Evolutionary conservation across 2,113 vertebrate genomes (phyloP).

Genomic region (Petrocephalus zakoni): DNA sequence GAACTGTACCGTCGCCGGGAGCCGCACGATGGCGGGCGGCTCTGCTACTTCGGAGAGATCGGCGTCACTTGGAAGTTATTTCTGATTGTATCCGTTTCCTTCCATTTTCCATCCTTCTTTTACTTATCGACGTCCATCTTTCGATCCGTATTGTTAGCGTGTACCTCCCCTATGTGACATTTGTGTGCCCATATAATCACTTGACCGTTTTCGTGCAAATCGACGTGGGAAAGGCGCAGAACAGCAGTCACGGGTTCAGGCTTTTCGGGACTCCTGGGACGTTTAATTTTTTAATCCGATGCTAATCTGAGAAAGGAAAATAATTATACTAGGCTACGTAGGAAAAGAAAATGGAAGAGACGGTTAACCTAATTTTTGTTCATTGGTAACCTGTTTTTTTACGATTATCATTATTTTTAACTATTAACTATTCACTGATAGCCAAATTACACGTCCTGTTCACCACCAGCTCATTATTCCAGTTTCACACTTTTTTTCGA

Average conservation of each 20-base stretch:
- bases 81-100: not conserved
- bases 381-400: not conserved
- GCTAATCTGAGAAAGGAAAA: not conserved
- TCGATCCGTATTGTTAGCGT: not conserved
- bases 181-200: not conserved
- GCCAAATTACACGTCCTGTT: not conserved
- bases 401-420: not conserved
- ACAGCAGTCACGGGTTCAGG: not conserved
- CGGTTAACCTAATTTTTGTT: not conserved
- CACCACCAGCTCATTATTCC: not conserved
- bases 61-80: not conserved
- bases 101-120: not conserved
- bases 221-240: not conserved
- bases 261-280: not conserved
- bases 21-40: not conserved
- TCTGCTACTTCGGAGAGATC: not conserved
- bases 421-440: not conserved
- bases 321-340: not conserved
- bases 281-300: not conserved
- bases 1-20: not conserved
- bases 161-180: not conserved
- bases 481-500: not conserved
- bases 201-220: not conserved
- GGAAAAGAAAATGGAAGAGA: not conserved
- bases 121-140: not conserved